phyloP scores from a whole-genome alignment of 2,888 invertebrate species.

The Callimorpha dominula region DNA sequence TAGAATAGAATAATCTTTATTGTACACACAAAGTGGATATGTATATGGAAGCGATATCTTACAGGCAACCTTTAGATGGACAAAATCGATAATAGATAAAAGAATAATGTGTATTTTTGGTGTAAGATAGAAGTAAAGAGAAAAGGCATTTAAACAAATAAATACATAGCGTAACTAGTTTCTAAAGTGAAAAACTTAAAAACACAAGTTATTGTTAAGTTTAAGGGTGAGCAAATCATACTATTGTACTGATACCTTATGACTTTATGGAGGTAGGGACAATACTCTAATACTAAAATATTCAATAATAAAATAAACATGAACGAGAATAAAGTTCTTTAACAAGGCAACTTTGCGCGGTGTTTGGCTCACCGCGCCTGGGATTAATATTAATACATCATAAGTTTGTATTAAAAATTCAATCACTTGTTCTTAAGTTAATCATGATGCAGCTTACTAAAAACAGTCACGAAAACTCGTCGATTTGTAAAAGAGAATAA shows the following conservation, averaged over 20 bases:
- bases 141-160: too few relatives aligned
- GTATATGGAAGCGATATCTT: too few relatives aligned
- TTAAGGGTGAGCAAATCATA: background rate
- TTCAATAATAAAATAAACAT: constrained; percentile 2
- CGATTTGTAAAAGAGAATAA: too few relatives aligned
- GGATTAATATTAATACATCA: background rate
- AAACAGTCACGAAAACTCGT: background rate
- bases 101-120: too few relatives aligned
- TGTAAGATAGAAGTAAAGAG: too few relatives aligned
- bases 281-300: background rate
- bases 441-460: background rate
- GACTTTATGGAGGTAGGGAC: background rate
- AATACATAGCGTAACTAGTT: too few relatives aligned
- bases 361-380: background rate
- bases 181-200: too few relatives aligned
- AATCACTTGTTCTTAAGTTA: constrained; percentile 2
- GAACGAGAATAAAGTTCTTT: constrained; percentile 13
- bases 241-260: background rate
- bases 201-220: background rate
- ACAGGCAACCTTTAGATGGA: too few relatives aligned
- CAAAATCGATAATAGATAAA: too few relatives aligned
- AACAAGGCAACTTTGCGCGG: constrained; percentile 3
- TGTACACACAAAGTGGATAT: too few relatives aligned
- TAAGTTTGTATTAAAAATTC: constrained; percentile 14
- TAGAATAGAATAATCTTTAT: too few relatives aligned